These are phyloP conservation scores for Hippocampus kuda DNA, from an alignment of 2,797 vertebrate species.

Conservation along the genomic window DNA sequence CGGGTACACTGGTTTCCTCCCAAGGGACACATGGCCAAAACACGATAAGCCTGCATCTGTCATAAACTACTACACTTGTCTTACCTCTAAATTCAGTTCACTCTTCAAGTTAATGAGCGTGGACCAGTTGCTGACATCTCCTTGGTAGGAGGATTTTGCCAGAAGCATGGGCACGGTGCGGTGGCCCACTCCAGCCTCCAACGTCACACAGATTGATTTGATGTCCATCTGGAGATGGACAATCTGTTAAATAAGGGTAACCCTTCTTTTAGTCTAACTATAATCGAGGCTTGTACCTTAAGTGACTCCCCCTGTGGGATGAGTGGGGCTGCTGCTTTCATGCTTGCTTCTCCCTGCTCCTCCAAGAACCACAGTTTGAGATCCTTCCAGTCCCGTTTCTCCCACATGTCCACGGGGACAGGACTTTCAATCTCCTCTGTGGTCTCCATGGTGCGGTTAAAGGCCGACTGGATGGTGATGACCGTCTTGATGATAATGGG, in stretches of 20 bases:
- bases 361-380: constrained; percentile 96
- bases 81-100: constrained; percentile 70
- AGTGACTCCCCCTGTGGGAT: constrained; percentile 78
- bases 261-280: neutral
- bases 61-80: neutral
- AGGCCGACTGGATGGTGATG: constrained; percentile 87
- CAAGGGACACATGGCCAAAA: too few species aligned
- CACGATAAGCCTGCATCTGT: neutral
- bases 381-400: constrained; percentile 74
- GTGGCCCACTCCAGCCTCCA: constrained; percentile 94
- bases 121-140: constrained; percentile 86
- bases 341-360: constrained; percentile 71
- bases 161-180: constrained; percentile 92
- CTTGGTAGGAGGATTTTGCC: constrained; percentile 84
- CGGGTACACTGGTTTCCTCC: too few species aligned
- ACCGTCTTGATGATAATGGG: constrained; percentile 98
- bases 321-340: constrained; percentile 56
- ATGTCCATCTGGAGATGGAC: constrained; percentile 62
- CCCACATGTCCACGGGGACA: constrained; percentile 77
- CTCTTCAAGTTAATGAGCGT: constrained; percentile 87
- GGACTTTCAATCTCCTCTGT: constrained; percentile 70
- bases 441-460: constrained; percentile 76
- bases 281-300: constrained; percentile 47
- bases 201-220: constrained; percentile 82
- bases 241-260: constrained; percentile 4